Evolutionary conservation across 2,113 vertebrate genomes (phyloP), one percentile per base, ranked within the genome.

Genomic region (Tachuris rubrigastra): DNA sequence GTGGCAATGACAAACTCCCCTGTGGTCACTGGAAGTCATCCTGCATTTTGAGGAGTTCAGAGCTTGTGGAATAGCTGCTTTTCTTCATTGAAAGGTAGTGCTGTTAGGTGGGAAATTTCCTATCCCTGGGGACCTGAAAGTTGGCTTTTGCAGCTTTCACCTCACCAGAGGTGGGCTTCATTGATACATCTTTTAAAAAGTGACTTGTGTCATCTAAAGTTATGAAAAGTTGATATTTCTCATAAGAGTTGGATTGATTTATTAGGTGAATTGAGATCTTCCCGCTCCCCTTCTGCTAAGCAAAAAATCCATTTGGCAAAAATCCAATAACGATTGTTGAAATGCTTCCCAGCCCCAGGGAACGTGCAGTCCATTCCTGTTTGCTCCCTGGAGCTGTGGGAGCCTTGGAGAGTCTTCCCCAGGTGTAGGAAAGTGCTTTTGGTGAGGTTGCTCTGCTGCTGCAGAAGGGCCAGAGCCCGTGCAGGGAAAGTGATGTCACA

Each of bases 331-430:
- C 4, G 15, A 6, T 19, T 9, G 12, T 56, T 65, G 12, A 31
- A 41, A 35, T 14, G 44, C 31, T 83, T 87, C 39, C 31, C 41
- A 41, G 47, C 28, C 6, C 14, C 8, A 14, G 62, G 24, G 23
- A 60, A n/a, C 24, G 25, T 68, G 4, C 12, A 44, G 19, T 28
- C 12, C 15, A 1, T 44, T 47, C 37, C 14, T 39, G 12, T 65
- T 60, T 63, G 84, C 6, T 9, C 13, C 1, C 21, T 33, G 72
- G 59, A 69, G 71, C 30, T 6, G 9, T 21, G n/a, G 31, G 27
- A 2, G 27, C 35, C 77, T 78, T 0, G 0, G 13, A 5, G 39
- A 41, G 5, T 2, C 74, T 31, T 41, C 42, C 35, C 27, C 31
- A 37, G 39, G 41, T 4, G 24, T 3, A 53, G 74, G 39, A 69